A percentile compares a stretch with the other conserved stretches of the same genome.
Evolutionary conservation across 53 echinoderm and acorn worm species (phyloP).

Genomic region (Henricia sp.): DNA sequence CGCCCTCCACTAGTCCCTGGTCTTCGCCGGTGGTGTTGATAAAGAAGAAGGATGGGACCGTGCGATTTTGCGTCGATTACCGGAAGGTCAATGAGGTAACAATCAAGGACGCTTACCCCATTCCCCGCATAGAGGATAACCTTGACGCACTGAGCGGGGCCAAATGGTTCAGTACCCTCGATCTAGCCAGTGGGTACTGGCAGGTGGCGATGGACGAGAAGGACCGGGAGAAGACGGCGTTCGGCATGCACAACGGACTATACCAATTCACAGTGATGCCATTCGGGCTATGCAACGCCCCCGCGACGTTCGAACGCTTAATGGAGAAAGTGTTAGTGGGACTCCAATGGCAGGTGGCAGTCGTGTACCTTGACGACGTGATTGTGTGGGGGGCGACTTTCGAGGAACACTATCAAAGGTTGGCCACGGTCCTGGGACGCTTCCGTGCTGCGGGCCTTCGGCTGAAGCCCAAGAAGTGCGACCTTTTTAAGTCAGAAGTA

Average conservation of each 20-base stretch:
- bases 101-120: not conserved
- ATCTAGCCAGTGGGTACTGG: slow-evolving; percentile 14
- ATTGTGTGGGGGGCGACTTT: slow-evolving; percentile 4
- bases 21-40: too few species aligned
- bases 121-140: not conserved
- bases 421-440: not conserved
- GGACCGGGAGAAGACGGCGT: slow-evolving; percentile 11
- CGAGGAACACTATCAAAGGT: not conserved
- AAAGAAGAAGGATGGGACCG: too few species aligned
- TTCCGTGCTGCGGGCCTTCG: not conserved
- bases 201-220: not conserved
- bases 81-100: too few species aligned
- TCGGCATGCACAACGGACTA: too few species aligned
- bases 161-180: not conserved
- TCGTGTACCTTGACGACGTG: slow-evolving; percentile 18
- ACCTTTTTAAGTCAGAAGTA: not conserved
- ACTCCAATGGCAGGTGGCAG: slow-evolving; percentile 46
- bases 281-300: slow-evolving; percentile 14
- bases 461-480: slow-evolving; percentile 7
- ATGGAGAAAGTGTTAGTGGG: slow-evolving; percentile 29
- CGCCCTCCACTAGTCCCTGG: too few species aligned
- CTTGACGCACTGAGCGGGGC: slow-evolving; percentile 7
- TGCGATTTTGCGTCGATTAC: too few species aligned
- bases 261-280: slow-evolving; percentile 26
- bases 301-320: slow-evolving; percentile 9